Conservation (phyloP, 2,797 vertebrate genomes). For the Florisuga fusca region DNA sequence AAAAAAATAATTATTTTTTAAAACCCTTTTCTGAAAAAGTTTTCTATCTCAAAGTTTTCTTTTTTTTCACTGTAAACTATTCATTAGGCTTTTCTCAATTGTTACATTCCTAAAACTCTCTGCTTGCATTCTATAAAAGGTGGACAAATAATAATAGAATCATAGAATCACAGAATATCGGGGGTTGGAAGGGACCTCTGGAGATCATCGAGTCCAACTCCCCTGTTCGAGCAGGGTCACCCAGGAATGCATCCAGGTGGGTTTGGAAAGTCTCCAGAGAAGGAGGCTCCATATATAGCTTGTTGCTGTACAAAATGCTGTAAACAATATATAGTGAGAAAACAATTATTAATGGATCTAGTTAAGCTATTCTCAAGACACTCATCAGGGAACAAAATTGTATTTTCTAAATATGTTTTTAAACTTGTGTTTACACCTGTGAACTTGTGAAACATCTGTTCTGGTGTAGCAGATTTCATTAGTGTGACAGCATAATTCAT, state of each 20-base stretch:
- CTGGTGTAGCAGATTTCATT: not conserved
- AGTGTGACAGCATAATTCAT: not conserved
- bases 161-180: too few species aligned
- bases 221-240: too few species aligned
- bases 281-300: not conserved
- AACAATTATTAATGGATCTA: not conserved
- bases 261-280: too few species aligned
- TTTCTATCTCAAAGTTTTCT: not conserved
- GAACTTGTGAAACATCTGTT: too few species aligned
- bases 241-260: too few species aligned
- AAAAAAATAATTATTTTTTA: accelerated
- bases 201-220: too few species aligned
- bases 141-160: not conserved
- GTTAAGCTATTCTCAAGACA: not conserved
- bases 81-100: not conserved
- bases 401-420: not conserved
- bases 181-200: too few species aligned
- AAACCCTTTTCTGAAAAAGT: not conserved
- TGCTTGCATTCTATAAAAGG: not conserved
- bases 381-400: not conserved
- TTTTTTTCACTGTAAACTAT: not conserved
- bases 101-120: not conserved
- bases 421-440: too few species aligned
- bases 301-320: not conserved
- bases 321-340: not conserved